phyloP scores from a whole-genome alignment of 2,113 vertebrate species.

The Semnornis frantzii region DNA sequence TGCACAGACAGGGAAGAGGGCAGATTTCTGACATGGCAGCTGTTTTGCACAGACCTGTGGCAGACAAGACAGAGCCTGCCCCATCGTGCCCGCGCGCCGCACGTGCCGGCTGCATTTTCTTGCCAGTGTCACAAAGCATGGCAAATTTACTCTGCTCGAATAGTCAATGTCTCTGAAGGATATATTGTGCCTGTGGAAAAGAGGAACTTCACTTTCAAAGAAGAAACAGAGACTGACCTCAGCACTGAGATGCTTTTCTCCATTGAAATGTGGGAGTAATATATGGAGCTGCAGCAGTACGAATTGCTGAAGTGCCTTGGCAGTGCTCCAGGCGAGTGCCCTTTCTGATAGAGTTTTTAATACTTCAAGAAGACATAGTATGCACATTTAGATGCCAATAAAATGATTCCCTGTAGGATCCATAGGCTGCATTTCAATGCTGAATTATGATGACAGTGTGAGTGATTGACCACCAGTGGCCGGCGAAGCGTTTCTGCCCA shows the following conservation, averaged over 20 bases:
- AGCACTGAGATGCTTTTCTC: background rate
- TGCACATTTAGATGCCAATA: conserved; percentile 19
- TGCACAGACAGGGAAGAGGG: background rate
- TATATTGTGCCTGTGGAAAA: background rate
- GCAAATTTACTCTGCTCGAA: background rate
- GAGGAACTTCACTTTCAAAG: background rate
- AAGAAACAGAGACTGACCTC: background rate
- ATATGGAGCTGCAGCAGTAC: background rate
- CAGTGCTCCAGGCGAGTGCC: background rate
- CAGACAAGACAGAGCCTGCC: background rate
- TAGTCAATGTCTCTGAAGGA: background rate
- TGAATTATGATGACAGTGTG: background rate
- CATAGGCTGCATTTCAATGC: background rate
- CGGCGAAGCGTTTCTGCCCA: background rate
- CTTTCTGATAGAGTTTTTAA: conserved; percentile 32
- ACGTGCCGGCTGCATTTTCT: background rate
- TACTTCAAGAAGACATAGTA: conserved; percentile 37
- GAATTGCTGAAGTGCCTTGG: conserved; percentile 8
- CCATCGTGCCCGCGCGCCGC: background rate
- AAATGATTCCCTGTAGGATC: conserved; percentile 6
- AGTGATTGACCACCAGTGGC: background rate
- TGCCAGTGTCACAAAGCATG: background rate
- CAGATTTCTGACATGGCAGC: background rate
- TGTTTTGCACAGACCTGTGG: background rate
- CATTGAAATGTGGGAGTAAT: conserved; percentile 2